A percentile compares a stretch with the other conserved stretches of the same genome.
Conservation (phyloP, 2,888 invertebrate species). For the Omphaloscelis lunosa region DNA sequence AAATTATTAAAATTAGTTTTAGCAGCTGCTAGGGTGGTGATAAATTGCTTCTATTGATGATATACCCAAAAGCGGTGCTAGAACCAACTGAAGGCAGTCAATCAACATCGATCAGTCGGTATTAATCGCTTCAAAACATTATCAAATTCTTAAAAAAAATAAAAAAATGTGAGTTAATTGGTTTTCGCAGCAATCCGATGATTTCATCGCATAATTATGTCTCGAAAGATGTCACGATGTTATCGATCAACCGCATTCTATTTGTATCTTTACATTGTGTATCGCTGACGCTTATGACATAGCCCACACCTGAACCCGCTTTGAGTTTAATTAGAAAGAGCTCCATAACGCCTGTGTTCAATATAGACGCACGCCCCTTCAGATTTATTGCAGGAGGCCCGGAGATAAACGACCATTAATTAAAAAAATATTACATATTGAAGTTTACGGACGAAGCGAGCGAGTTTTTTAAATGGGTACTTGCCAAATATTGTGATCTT, state of each 20-base stretch:
- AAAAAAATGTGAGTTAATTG: no score
- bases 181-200: no score
- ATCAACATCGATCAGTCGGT: no score
- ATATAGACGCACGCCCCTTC: conserved; percentile 86
- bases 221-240: no score
- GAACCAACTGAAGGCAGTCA: no score
- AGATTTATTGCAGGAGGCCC: conserved; percentile 87
- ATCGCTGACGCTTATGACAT: conserved; percentile 49
- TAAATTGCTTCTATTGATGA: no score
- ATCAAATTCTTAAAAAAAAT: no score
- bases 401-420: conserved; percentile 90
- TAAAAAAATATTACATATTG: conserved; percentile 87
- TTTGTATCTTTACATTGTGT: no score
- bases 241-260: no score
- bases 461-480: conserved; percentile 54
- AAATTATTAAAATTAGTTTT: conserved; percentile 13
- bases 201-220: no score
- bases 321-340: conserved; percentile 89
- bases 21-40: neutral
- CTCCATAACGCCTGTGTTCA: conserved; percentile 87
- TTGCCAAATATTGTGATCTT: conserved; percentile 63
- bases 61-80: no score
- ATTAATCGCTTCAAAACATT: no score
- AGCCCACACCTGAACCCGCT: conserved; percentile 70
- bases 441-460: conserved; percentile 62